These are phyloP conservation scores for Pomatorhinus ruficollis DNA, from an alignment of 2,113 vertebrate species.

Conservation along the genomic window DNA sequence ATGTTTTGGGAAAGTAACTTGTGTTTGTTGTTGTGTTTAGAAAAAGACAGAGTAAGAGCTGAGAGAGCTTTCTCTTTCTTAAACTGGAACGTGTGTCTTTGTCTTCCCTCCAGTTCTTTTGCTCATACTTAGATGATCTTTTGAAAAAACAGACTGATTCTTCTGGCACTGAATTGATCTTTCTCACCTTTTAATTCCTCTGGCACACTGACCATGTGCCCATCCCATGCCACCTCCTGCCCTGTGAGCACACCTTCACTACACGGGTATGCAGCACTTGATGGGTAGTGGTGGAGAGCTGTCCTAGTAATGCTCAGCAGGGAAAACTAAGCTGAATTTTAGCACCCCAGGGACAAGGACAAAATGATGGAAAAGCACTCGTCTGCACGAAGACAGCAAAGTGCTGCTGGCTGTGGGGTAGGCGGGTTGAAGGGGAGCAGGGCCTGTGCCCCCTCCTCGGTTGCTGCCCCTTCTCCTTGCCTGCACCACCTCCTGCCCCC, in stretches of 20 bases:
- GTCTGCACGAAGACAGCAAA: neutral
- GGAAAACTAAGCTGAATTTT: neutral
- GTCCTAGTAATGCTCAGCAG: neutral
- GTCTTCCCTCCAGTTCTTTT: neutral
- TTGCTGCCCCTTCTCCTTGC: neutral
- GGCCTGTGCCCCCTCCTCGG: neutral
- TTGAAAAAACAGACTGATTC: neutral
- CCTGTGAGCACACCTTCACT: accelerated
- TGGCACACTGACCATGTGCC: neutral
- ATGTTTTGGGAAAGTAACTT: neutral
- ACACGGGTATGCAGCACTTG: neutral
- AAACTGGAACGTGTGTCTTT: neutral
- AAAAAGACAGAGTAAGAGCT: neutral
- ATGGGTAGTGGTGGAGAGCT: neutral
- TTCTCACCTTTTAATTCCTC: neutral
- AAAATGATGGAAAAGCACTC: neutral
- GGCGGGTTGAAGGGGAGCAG: neutral
- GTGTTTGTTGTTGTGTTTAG: neutral
- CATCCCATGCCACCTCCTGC: neutral
- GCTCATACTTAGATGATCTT: neutral
- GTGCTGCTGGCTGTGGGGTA: neutral
- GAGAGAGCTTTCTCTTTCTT: neutral
- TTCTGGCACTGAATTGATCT: neutral
- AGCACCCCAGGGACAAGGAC: neutral
- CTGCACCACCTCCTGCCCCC: conserved; percentile 34